These are phyloP conservation scores for Drosophila affinis DNA, from an alignment of 2,888 invertebrate genomes.

Conservation along the genomic window DNA sequence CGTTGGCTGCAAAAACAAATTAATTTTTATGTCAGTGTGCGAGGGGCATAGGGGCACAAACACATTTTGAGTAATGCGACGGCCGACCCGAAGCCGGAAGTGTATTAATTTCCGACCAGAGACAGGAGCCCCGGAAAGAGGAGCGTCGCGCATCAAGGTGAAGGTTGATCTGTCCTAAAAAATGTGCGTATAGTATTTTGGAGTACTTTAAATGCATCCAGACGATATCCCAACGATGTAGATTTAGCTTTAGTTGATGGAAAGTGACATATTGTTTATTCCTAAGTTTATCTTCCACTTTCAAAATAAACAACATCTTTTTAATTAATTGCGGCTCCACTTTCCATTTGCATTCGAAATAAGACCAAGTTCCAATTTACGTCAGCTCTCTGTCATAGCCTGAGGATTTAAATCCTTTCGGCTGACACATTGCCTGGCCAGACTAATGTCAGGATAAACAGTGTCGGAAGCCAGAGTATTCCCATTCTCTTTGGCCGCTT, in stretches of 20 bases:
- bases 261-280: too few relatives aligned
- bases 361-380: not conserved
- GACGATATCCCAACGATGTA: too few relatives aligned
- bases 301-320: not conserved
- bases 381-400: not conserved
- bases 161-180: constrained; percentile 6
- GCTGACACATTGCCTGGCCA: constrained; percentile 13
- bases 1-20: constrained; percentile 62
- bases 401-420: constrained; percentile 6
- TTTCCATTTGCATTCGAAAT: not conserved
- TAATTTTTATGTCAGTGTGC: constrained; percentile 70
- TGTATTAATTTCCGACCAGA: constrained; percentile 71
- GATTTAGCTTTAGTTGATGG: not conserved
- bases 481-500: constrained; percentile 19
- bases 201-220: not conserved
- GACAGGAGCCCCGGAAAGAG: constrained; percentile 5
- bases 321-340: not conserved
- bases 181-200: too few relatives aligned
- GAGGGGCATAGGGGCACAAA: constrained; percentile 44
- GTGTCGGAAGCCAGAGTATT: constrained; percentile 29
- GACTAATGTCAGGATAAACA: constrained; percentile 34
- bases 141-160: constrained; percentile 10
- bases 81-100: constrained; percentile 60
- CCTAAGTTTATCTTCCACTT: not conserved
- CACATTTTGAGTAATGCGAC: constrained; percentile 67